Base-by-base conservation (phyloP, 2,888 invertebrate species). In the Nemotelus nigrinus region DNA sequence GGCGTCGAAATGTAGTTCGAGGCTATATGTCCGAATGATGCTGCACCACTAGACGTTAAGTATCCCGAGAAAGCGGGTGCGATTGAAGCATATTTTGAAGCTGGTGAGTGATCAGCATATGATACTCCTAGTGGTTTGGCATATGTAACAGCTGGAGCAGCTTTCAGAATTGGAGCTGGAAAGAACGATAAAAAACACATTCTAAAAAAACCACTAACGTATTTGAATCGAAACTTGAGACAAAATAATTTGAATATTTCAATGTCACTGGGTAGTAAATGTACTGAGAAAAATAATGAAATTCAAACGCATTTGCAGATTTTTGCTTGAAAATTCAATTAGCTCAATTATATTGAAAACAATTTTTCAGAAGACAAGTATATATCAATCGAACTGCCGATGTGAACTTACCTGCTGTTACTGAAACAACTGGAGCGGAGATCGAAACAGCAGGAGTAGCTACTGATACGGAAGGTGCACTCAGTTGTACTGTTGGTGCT, bases 1-100 rank as follows among this genome's bases (percentile, higher is more conserved):
- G 82, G 82, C 1, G 81, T 78, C 10, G 88, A 87, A 75, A 88
- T 85, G 7, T 89, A 86, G 77, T 88, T 72, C 3, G 78, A 79
- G 41, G 80, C 75, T 4, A 81, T 77, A 43, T 79, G 64, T 2
- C 85, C 83, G 48, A 83, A 85, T 44, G 85, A 84, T 3, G 90
- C 90, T 0, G 90, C 86, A 4, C 89, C 89, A 3, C 89, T 88
- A 10, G 90, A 87, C 48, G 90, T 90, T 5, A 89, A 87, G 78
- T 90, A 90, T 80, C 90, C 90, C 78, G 90, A 89, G 39, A 86
- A 86, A 80, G 89, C 89, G 2, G 87, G 87, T 48, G 85, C 83
- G 81, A 89, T 84, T 0, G 83, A 83, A 0, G 87, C 86, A 78
- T 84, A 86, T 81, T 87, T 86, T 2, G 87, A 84, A 43, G 85